Evolutionary conservation across 2,888 invertebrate species (phyloP).

Genomic region (Chymomyza amoena): DNA sequence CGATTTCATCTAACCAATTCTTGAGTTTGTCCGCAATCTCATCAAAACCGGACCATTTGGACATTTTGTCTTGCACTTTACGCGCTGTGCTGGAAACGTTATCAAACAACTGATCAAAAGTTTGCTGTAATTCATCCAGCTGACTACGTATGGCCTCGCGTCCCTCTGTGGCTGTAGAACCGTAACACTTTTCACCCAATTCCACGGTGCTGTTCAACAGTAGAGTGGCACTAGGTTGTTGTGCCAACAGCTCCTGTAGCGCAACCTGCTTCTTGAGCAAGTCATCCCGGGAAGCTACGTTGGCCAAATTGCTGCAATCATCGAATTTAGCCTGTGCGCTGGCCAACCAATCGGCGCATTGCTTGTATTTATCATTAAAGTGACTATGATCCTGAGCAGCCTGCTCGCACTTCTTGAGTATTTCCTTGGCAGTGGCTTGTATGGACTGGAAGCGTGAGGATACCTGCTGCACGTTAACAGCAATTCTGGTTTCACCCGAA

Average conservation of each 20-base stretch:
- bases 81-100: conserved; percentile 87
- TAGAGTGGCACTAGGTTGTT: conserved; percentile 86
- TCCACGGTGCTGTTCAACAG: conserved; percentile 91
- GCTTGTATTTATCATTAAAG: conserved; percentile 90
- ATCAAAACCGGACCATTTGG: conserved; percentile 94
- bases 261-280: conserved; percentile 85
- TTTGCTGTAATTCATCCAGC: conserved; percentile 89
- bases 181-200: conserved; percentile 91
- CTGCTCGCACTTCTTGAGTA: conserved; percentile 94
- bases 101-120: conserved; percentile 90
- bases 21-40: conserved; percentile 89
- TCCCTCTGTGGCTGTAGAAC: conserved; percentile 92
- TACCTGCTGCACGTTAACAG: conserved; percentile 93
- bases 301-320: conserved; percentile 82
- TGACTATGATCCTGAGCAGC: conserved; percentile 89
- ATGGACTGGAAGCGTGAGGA: conserved; percentile 94
- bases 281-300: conserved; percentile 84
- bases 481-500: conserved; percentile 91
- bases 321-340: conserved; percentile 87
- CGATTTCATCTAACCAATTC: conserved; percentile 88
- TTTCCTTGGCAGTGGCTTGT: conserved; percentile 92
- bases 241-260: conserved; percentile 86
- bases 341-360: conserved; percentile 89
- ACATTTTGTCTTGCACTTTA: conserved; percentile 89
- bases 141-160: conserved; percentile 91